Evolutionary conservation across 2,113 vertebrate species (phyloP).

Genomic region (Myrmecobius fasciatus): DNA sequence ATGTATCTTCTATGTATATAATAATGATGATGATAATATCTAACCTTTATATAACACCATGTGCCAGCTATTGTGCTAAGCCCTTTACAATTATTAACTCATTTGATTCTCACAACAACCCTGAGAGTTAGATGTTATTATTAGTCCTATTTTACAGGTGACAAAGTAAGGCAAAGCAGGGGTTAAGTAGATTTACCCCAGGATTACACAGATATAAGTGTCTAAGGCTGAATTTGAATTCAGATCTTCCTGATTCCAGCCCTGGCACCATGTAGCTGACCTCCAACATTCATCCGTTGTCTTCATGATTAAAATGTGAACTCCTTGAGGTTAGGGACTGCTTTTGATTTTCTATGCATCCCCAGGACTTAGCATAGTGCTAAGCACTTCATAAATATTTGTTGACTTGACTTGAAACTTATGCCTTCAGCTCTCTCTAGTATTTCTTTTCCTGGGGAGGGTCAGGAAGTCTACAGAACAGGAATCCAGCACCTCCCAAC

Average conservation of each 20-base stretch:
- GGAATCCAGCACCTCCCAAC: conserved; percentile 64
- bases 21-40: neutral
- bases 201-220: neutral
- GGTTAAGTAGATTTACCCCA: neutral
- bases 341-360: neutral
- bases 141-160: too few species aligned
- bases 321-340: neutral
- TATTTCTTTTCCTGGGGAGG: conserved; percentile 25
- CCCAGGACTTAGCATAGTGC: too few species aligned
- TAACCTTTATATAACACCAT: neutral
- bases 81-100: neutral
- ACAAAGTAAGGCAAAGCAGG: too few species aligned
- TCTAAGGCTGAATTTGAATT: neutral
- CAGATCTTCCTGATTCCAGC: neutral
- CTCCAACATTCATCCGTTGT: neutral
- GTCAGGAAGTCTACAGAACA: neutral
- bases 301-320: neutral
- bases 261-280: neutral
- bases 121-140: too few species aligned
- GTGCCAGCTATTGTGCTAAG: neutral
- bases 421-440: neutral
- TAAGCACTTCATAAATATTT: neutral
- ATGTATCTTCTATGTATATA: neutral
- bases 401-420: neutral
- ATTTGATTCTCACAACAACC: neutral